Conservation (phyloP, 2,888 invertebrate species). For the Clanis bilineata region DNA sequence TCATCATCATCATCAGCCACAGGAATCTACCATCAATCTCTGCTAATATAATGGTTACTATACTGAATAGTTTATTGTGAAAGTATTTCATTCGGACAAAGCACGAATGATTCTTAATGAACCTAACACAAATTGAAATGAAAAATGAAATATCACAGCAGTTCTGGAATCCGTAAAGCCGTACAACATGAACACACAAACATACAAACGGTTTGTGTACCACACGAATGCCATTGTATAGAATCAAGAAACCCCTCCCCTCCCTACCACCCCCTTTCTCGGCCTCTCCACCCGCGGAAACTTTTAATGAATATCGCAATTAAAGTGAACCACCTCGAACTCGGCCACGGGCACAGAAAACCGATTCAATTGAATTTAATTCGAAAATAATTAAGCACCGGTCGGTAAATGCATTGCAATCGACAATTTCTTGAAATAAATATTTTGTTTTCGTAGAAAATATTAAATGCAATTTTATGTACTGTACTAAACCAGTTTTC, state of each 20-base stretch:
- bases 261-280: background rate
- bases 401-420: background rate
- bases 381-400: background rate
- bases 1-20: too few species aligned
- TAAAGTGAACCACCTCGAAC: slow-evolving; percentile 5
- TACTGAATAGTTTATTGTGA: too few species aligned
- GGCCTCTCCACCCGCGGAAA: background rate
- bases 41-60: too few species aligned
- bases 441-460: background rate
- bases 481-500: too few species aligned
- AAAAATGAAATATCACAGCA: background rate
- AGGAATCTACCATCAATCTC: too few species aligned
- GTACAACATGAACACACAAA: background rate
- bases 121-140: background rate
- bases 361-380: background rate
- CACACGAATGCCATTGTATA: background rate
- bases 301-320: slow-evolving; percentile 17
- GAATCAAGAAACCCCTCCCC: background rate
- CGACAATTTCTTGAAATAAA: background rate
- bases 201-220: slow-evolving; percentile 3
- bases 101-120: too few species aligned
- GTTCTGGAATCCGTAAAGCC: background rate
- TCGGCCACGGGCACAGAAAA: background rate
- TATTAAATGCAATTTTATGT: background rate
- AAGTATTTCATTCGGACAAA: too few species aligned